Evolutionary conservation across 2,888 invertebrate species (phyloP).

Genomic region (Teleogryllus oceanicus): DNA sequence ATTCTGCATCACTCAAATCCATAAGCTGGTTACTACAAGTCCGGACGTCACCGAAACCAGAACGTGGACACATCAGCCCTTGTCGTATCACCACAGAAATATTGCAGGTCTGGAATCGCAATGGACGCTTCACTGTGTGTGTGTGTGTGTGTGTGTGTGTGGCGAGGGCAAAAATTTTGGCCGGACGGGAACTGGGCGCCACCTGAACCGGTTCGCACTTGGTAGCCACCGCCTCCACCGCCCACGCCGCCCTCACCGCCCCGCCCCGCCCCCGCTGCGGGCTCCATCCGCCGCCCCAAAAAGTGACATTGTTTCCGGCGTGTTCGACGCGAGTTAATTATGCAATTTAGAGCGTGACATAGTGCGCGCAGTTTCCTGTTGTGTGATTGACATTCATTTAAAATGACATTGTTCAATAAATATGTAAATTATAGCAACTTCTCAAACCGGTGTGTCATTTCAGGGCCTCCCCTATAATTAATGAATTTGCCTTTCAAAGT

Average conservation of each 20-base stretch:
- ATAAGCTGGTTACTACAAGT: no score
- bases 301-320: constrained; percentile 2
- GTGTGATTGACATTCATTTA: constrained; percentile 18
- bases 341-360: constrained; percentile 18
- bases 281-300: background rate
- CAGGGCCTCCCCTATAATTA: constrained; percentile 18
- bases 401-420: constrained; percentile 18
- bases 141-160: background rate
- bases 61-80: no score
- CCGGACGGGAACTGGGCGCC: background rate
- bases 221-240: background rate
- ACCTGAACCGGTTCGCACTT: background rate
- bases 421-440: constrained; percentile 18
- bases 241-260: background rate
- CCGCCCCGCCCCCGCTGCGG: background rate
- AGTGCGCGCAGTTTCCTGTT: constrained; percentile 18
- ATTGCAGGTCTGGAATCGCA: no score
- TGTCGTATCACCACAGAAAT: no score
- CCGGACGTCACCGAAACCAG: no score
- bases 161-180: background rate
- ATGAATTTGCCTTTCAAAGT: constrained; percentile 11
- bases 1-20: no score
- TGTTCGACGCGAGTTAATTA: constrained; percentile 18
- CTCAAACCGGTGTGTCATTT: constrained; percentile 11
- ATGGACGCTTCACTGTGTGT: no score